Conservation (phyloP, 2,113 vertebrate species). For the Dipodomys spectabilis region DNA sequence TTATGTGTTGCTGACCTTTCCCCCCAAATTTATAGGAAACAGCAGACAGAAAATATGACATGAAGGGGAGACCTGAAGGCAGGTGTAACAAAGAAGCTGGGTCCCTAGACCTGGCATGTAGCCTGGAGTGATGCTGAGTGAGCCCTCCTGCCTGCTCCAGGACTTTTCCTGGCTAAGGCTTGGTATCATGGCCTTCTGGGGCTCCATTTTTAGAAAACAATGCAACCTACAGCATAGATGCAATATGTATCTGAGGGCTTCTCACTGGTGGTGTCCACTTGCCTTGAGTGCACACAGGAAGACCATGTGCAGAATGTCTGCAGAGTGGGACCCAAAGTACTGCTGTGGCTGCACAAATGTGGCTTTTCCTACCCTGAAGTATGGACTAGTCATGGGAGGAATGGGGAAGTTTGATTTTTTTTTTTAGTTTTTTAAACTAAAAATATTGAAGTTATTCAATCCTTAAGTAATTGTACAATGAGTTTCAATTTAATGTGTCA, state of each 20-base stretch:
- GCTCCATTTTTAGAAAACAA: background rate
- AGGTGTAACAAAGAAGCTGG: background rate
- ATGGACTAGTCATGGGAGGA: too few species aligned
- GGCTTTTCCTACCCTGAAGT: background rate
- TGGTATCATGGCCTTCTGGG: background rate
- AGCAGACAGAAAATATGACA: accelerated
- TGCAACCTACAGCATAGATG: background rate
- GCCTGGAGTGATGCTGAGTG: accelerated
- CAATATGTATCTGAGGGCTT: background rate
- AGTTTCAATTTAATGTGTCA: too few species aligned
- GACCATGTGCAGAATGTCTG: too few species aligned
- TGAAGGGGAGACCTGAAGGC: background rate
- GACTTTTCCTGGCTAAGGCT: background rate
- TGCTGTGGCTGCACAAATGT: background rate
- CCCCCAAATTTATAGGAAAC: background rate
- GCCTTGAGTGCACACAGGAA: background rate
- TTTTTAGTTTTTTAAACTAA: too few species aligned
- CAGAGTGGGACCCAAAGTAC: too few species aligned
- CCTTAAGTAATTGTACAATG: too few species aligned
- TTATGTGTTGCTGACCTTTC: background rate
- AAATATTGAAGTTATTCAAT: too few species aligned
- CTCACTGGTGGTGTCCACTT: too few species aligned
- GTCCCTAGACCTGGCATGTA: too few species aligned
- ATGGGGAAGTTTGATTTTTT: too few species aligned
- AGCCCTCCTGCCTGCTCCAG: background rate